Evolutionary conservation across 2,888 invertebrate genomes (phyloP).

Genomic region (Mycalesis mineus): DNA sequence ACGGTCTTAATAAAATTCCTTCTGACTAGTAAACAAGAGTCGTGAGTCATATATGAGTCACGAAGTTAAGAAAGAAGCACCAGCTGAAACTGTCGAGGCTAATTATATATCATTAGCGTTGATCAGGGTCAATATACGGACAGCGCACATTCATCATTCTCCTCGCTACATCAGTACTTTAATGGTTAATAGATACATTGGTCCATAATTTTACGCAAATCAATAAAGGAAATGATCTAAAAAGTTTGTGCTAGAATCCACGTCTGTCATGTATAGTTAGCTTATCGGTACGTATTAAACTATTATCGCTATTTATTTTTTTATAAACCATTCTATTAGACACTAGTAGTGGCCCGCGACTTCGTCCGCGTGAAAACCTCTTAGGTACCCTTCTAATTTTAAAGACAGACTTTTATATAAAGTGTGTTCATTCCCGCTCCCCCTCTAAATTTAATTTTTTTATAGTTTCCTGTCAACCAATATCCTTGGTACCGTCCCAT

Average conservation of each 20-base stretch:
- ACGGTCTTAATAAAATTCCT: neutral
- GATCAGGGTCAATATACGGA: neutral
- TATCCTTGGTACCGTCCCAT: too few relatives aligned
- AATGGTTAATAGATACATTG: neutral
- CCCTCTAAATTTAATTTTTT: too few relatives aligned
- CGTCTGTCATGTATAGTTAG: too few relatives aligned
- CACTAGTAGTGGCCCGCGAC: too few relatives aligned
- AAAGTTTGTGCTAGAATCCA: neutral
- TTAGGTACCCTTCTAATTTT: too few relatives aligned
- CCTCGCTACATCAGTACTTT: neutral
- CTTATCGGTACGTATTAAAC: too few relatives aligned
- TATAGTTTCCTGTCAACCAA: too few relatives aligned
- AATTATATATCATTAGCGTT: conserved; percentile 64
- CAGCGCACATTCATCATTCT: neutral
- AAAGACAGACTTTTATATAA: too few relatives aligned
- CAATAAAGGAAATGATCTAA: neutral
- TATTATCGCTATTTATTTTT: too few relatives aligned
- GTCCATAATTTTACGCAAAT: neutral
- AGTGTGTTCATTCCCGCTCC: too few relatives aligned
- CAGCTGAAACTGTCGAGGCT: conserved; percentile 50
- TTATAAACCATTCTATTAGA: too few relatives aligned
- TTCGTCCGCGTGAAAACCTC: too few relatives aligned
- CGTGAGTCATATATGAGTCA: neutral
- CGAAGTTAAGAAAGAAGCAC: conserved; percentile 33
- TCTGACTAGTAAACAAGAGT: neutral